Percentiles rank a stretch among this genome's conserved stretches.
Evolutionary conservation across 1,140 invertebrate species (phyloP).

Genomic region (Parapsyche elsis): DNA sequence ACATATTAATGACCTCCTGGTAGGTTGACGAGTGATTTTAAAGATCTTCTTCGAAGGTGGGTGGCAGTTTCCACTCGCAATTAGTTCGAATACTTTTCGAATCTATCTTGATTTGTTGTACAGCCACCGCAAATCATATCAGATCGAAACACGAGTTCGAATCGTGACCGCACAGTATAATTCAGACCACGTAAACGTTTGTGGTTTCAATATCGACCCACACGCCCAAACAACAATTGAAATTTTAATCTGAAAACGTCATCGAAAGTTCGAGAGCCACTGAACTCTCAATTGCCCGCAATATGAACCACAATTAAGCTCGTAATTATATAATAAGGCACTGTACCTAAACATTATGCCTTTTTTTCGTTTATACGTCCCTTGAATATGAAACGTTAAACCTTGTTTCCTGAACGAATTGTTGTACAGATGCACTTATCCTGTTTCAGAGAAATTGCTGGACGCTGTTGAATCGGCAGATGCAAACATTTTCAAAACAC

Average conservation of each 20-base stretch:
- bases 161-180: neutral
- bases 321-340: constrained; percentile 1
- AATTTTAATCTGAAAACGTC: neutral
- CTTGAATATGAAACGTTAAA: neutral
- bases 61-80: too few relatives aligned
- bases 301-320: neutral
- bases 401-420: too few relatives aligned
- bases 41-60: neutral
- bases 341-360: neutral
- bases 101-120: too few relatives aligned
- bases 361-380: neutral
- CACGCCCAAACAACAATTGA: neutral
- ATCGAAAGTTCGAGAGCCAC: neutral
- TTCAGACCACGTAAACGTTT: neutral
- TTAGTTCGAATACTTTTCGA: too few relatives aligned
- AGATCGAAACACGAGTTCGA: too few relatives aligned
- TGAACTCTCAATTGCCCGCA: neutral
- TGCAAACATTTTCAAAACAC: neutral
- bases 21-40: neutral
- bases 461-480: too few relatives aligned
- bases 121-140: neutral
- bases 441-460: too few relatives aligned
- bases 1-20: constrained; percentile 15
- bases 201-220: neutral
- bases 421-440: too few relatives aligned